These are phyloP conservation scores for Chinchilla lanigera DNA, from an alignment of 2,113 vertebrate species.

Conservation along the genomic window DNA sequence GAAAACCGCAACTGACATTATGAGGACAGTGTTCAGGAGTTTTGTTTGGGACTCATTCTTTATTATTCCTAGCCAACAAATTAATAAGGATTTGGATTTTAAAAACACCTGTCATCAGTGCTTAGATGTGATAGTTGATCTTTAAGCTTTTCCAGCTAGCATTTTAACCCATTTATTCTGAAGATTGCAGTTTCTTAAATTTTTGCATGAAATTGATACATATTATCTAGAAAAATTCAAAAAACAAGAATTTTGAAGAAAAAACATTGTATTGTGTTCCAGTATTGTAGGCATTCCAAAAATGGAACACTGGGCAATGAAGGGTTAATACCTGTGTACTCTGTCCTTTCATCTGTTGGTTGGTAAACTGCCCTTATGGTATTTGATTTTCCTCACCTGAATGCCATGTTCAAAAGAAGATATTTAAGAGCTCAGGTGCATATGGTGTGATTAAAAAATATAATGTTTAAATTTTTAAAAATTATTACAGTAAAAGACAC, in stretches of 20 bases:
- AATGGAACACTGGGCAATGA: background rate
- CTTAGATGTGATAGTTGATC: background rate
- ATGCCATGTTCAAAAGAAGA: background rate
- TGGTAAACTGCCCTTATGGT: background rate
- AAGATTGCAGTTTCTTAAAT: background rate
- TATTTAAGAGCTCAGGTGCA: background rate
- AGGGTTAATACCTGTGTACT: background rate
- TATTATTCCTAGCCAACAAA: constrained; percentile 22
- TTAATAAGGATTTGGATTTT: constrained; percentile 3
- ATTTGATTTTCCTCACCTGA: background rate
- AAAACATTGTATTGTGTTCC: background rate
- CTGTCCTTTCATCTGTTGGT: background rate
- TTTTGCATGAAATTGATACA: background rate
- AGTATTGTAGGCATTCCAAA: background rate
- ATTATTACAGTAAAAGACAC: background rate
- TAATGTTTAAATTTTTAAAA: background rate
- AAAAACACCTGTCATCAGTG: background rate
- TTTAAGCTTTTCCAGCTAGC: background rate
- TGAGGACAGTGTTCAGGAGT: constrained; percentile 66
- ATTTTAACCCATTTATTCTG: background rate
- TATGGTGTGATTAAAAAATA: background rate
- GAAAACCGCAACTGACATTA: constrained; percentile 35
- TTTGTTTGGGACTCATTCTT: constrained; percentile 43
- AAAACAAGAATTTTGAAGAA: background rate
- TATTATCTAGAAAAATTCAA: background rate